Evolutionary conservation across 2,113 vertebrate genomes (phyloP).

Genomic region (Leptocoma aspasia): DNA sequence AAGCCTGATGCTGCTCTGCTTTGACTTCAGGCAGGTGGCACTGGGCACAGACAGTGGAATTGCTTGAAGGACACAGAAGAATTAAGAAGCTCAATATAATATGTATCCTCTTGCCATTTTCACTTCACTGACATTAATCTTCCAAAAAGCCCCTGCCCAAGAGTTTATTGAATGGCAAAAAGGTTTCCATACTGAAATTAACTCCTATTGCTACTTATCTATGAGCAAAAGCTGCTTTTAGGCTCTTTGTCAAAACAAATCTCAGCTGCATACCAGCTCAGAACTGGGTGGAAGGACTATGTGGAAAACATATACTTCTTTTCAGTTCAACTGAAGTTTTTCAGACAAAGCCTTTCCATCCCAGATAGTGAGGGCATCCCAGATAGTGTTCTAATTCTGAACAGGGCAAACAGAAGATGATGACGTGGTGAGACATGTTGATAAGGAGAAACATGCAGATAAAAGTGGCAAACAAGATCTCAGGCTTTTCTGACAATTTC

Average conservation of each 20-base stretch:
- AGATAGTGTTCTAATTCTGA: not conserved
- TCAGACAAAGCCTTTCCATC: not conserved
- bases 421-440: not conserved
- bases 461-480: not conserved
- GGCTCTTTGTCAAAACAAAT: not conserved
- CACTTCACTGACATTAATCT: not conserved
- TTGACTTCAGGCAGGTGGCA: not conserved
- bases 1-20: not conserved
- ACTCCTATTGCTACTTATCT: not conserved
- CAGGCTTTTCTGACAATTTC: not conserved
- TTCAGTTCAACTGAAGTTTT: not conserved
- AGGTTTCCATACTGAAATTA: not conserved
- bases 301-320: not conserved
- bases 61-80: accelerated
- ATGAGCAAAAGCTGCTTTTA: not conserved
- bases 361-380: not conserved
- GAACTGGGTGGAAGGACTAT: not conserved
- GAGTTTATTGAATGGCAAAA: not conserved
- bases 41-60: not conserved
- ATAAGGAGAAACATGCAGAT: not conserved
- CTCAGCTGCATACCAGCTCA: not conserved
- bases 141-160: not conserved
- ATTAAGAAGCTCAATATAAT: not conserved
- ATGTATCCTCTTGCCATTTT: not conserved
- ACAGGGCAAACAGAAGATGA: not conserved